Percentiles rank a stretch among this genome's conserved stretches.
These are phyloP conservation scores for Seira musarum DNA, from an alignment of 2,888 invertebrate species.

Conservation along the genomic window DNA sequence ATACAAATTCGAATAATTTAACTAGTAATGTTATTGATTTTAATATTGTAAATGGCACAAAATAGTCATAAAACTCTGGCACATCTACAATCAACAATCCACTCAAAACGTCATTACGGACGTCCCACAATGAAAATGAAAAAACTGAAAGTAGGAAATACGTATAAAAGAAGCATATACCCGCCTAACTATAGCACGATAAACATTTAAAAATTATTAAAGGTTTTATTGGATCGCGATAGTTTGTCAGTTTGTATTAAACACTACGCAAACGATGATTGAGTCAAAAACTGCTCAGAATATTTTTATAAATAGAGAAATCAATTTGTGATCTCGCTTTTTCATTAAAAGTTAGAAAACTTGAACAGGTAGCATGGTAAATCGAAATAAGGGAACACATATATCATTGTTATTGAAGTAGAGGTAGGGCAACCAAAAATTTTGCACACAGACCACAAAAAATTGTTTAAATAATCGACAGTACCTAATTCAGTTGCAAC, in stretches of 20 bases:
- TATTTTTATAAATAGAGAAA: no score
- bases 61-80: slow-evolving; percentile 52
- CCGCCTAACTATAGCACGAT: background rate
- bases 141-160: background rate
- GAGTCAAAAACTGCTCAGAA: no score
- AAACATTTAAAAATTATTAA: background rate
- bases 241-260: background rate
- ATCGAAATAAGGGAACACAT: slow-evolving; percentile 3
- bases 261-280: background rate
- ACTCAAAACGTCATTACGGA: background rate
- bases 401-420: no score
- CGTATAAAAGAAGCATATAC: background rate
- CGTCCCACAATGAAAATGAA: background rate
- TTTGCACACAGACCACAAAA: no score
- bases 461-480: no score
- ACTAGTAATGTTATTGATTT: slow-evolving; percentile 2
- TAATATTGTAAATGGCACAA: slow-evolving; percentile 58
- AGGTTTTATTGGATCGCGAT: background rate
- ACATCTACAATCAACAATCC: slow-evolving; percentile 53
- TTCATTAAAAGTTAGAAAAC: no score
- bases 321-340: no score
- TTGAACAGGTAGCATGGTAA: background rate
- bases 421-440: no score
- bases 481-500: no score
- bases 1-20: background rate